A percentile compares a stretch with the other conserved stretches of the same genome.
Conservation (phyloP, 2,797 vertebrate species). For the Sparus aurata region DNA sequence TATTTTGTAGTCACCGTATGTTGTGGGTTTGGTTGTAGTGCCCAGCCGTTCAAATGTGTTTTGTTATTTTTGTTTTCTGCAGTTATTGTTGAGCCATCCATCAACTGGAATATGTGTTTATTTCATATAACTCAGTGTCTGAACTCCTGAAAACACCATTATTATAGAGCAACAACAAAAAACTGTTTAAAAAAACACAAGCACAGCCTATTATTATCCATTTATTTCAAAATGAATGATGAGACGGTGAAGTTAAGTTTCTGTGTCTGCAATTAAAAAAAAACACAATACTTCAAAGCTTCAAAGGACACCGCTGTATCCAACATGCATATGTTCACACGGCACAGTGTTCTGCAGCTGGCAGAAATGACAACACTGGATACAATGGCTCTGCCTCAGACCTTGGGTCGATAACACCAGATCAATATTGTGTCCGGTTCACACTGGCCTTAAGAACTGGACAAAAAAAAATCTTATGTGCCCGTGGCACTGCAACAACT, state of each 20-base stretch:
- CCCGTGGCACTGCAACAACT: conserved; percentile 23
- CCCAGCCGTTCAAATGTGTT: conserved; percentile 1
- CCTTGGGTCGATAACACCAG: conserved; percentile 46
- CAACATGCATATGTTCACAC: neutral
- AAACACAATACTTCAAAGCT: neutral
- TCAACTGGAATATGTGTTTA: neutral
- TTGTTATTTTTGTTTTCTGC: conserved; percentile 14
- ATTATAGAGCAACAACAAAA: neutral
- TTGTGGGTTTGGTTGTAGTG: neutral
- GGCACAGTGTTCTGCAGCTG: neutral
- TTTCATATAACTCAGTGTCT: neutral
- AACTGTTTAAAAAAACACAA: neutral
- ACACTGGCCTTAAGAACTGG: conserved; percentile 34
- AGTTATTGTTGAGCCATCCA: neutral
- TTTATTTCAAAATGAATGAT: conserved; percentile 10
- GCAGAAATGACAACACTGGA: conserved; percentile 32
- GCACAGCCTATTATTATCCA: neutral
- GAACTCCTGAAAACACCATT: conserved; percentile 1
- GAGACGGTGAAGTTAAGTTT: neutral
- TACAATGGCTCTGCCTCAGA: conserved; percentile 30
- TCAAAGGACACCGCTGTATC: neutral
- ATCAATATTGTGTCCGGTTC: conserved; percentile 41
- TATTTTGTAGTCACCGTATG: neutral
- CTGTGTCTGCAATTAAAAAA: neutral
- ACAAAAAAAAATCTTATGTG: conserved; percentile 1